phyloP scores from a whole-genome alignment of 2,797 vertebrate species.

The Sebastes trivittatus region DNA sequence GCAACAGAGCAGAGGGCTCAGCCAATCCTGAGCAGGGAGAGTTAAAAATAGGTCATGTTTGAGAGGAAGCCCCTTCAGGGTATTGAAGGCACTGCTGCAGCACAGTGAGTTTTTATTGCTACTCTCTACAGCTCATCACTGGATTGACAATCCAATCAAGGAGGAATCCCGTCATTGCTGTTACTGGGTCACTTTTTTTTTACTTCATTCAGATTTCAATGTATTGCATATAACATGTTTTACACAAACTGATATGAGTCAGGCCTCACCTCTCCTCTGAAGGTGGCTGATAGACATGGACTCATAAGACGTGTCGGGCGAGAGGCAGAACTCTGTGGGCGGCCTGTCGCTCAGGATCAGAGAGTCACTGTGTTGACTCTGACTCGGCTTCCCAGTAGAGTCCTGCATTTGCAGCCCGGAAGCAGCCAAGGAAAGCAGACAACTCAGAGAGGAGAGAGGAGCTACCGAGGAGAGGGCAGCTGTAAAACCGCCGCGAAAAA shows the following conservation, averaged over 20 bases:
- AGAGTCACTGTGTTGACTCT: slow-evolving; percentile 80
- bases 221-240: background rate
- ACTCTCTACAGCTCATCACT: slow-evolving; percentile 46
- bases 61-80: slow-evolving; percentile 82
- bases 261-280: slow-evolving; percentile 90
- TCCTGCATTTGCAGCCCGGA: slow-evolving; percentile 62
- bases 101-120: slow-evolving; percentile 56
- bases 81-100: slow-evolving; percentile 76
- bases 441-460: slow-evolving; percentile 66
- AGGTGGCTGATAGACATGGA: slow-evolving; percentile 91
- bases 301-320: slow-evolving; percentile 88
- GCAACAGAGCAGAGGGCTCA: slow-evolving; percentile 66
- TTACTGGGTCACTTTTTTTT: background rate
- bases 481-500: slow-evolving; percentile 44
- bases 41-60: slow-evolving; percentile 88
- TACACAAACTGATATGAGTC: background rate
- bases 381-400: slow-evolving; percentile 65
- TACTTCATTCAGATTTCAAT: background rate
- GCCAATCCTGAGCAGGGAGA: slow-evolving; percentile 81
- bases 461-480: slow-evolving; percentile 63
- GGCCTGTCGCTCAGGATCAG: slow-evolving; percentile 89
- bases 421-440: slow-evolving; percentile 64
- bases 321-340: slow-evolving; percentile 90
- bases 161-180: background rate
- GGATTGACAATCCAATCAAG: slow-evolving; percentile 28